These are phyloP conservation scores for Tipula confusa DNA, from an alignment of 2,888 invertebrate species.

Conservation along the genomic window DNA sequence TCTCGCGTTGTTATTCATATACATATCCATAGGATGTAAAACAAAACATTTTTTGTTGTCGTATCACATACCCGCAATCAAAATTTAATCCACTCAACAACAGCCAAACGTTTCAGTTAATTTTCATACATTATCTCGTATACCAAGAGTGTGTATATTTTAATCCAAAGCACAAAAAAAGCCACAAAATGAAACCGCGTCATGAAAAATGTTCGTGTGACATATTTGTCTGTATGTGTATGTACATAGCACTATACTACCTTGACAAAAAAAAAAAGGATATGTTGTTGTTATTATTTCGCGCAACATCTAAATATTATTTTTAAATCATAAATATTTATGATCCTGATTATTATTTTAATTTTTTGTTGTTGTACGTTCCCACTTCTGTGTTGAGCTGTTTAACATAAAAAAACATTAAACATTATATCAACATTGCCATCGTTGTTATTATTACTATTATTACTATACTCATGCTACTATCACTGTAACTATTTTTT, in stretches of 20 bases:
- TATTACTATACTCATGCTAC: too few species aligned
- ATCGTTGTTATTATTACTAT: background rate
- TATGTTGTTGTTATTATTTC: background rate
- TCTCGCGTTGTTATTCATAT: background rate
- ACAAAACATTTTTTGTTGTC: background rate
- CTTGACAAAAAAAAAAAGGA: background rate
- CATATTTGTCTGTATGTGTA: background rate
- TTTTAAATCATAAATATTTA: slow-evolving; percentile 25
- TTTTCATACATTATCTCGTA: background rate
- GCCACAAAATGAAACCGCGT: background rate
- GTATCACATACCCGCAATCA: background rate
- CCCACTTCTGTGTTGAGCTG: background rate
- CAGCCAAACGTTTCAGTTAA: background rate
- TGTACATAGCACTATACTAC: background rate
- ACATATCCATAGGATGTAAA: background rate
- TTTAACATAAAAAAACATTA: background rate
- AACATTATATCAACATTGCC: slow-evolving; percentile 12
- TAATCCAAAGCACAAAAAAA: background rate
- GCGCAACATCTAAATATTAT: slow-evolving; percentile 12
- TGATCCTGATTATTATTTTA: background rate
- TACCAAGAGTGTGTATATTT: slow-evolving; percentile 8
- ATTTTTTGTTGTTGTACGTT: background rate
- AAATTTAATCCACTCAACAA: background rate
- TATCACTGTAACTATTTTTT: background rate
- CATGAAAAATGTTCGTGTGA: slow-evolving; percentile 3